phyloP scores from a whole-genome alignment of 2,888 invertebrate genomes.

The Tridacna gigas region DNA sequence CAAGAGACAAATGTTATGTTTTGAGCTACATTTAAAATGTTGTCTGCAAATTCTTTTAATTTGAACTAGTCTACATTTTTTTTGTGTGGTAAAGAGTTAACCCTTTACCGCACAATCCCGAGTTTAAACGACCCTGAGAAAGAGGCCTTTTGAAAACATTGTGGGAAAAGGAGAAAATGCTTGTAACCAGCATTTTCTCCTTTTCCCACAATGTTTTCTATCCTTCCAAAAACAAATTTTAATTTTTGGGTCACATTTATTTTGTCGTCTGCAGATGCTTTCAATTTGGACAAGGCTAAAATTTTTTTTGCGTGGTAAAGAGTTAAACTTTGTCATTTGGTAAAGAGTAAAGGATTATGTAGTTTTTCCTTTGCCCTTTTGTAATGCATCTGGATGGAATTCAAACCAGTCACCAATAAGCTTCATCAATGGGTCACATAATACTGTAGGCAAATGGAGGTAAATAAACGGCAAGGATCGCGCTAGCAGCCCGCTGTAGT shows the following conservation, averaged over 20 bases:
- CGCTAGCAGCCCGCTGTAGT: constrained; percentile 77
- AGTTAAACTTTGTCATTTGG: not conserved
- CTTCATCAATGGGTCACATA: constrained; percentile 71
- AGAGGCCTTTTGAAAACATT: not conserved
- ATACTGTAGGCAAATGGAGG: constrained; percentile 71
- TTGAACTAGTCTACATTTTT: no score
- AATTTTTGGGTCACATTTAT: not conserved
- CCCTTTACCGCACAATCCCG: not conserved
- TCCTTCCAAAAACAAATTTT: not conserved
- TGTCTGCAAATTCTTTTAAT: no score
- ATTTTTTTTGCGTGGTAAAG: not conserved
- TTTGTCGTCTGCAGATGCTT: not conserved
- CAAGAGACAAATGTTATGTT: no score
- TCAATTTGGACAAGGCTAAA: not conserved
- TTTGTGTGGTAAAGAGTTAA: not conserved
- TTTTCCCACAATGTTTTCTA: not conserved
- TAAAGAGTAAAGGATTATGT: not conserved
- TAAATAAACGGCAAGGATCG: constrained; percentile 75
- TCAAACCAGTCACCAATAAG: constrained; percentile 73
- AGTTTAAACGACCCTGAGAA: not conserved
- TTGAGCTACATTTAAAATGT: no score
- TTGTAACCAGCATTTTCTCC: no score
- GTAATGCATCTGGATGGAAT: constrained; percentile 66
- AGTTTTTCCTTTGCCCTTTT: not conserved
- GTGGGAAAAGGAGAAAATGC: not conserved